Evolutionary conservation across 2,888 invertebrate species (phyloP).

Genomic region (Cantharis flavilabris): DNA sequence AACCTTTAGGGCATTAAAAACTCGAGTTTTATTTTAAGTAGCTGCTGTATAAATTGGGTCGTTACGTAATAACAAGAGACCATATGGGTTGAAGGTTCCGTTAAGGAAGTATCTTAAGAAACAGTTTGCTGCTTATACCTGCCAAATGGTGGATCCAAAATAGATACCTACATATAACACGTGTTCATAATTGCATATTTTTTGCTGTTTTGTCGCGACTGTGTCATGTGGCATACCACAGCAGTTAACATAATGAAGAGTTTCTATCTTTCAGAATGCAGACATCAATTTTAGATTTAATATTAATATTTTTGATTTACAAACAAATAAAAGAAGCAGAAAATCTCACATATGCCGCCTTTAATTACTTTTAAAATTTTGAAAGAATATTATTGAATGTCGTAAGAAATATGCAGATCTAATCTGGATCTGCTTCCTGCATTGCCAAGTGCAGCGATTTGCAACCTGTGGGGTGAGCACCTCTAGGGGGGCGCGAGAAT

Average conservation of each 20-base stretch:
- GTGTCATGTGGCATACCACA: conserved; percentile 43
- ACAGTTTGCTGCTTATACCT: conserved; percentile 41
- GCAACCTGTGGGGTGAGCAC: too few relatives aligned
- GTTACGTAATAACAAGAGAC: conserved; percentile 28
- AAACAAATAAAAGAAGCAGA: too few relatives aligned
- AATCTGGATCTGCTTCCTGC: too few relatives aligned
- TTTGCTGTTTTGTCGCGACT: conserved; percentile 36
- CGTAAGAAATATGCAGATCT: too few relatives aligned
- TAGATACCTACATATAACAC: conserved; percentile 52
- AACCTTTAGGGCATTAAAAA: not conserved
- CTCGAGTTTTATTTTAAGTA: conserved; percentile 6
- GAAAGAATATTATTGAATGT: too few relatives aligned
- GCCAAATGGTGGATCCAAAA: conserved; percentile 54
- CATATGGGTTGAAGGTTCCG: conserved; percentile 46
- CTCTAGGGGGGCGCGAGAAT: too few relatives aligned
- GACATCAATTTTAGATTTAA: not conserved
- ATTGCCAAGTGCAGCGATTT: too few relatives aligned
- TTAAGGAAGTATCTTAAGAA: conserved; percentile 41
- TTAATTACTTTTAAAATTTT: too few relatives aligned
- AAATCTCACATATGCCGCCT: too few relatives aligned
- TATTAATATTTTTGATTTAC: too few relatives aligned
- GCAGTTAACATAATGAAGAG: not conserved
- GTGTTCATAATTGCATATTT: conserved; percentile 49
- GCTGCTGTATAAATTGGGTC: conserved; percentile 21
- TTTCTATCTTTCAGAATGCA: not conserved